Percentiles rank a stretch among this genome's conserved stretches.
phyloP scores from a whole-genome alignment of 2,888 invertebrate species.

The Tridacna gigas region DNA sequence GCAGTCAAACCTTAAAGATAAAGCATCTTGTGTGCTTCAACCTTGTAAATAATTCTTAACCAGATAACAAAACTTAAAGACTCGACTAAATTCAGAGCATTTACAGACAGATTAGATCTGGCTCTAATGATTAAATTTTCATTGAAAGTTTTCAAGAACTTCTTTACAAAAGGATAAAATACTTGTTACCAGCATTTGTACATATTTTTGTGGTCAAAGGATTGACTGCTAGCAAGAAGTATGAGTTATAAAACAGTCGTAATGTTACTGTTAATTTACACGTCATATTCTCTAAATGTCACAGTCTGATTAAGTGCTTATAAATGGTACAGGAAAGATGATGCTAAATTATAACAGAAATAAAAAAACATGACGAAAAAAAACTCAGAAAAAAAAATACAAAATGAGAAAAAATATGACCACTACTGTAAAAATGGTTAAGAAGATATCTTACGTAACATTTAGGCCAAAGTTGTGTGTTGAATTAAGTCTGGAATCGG shows the following conservation, averaged over 20 bases:
- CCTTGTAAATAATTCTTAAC: not conserved
- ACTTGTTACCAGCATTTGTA: too few species aligned
- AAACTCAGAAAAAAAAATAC: not conserved
- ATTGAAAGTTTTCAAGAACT: too few species aligned
- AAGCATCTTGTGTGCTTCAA: not conserved
- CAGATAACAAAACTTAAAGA: too few species aligned
- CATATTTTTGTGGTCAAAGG: too few species aligned
- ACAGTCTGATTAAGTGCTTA: conserved; percentile 1
- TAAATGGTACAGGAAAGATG: not conserved
- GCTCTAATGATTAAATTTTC: too few species aligned
- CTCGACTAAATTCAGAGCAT: too few species aligned
- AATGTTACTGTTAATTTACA: not conserved
- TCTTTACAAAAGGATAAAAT: too few species aligned
- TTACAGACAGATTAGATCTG: too few species aligned
- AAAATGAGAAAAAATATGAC: not conserved
- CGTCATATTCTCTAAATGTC: conserved; percentile 16
- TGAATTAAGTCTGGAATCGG: conserved; percentile 26
- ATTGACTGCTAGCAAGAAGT: not conserved
- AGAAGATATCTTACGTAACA: conserved; percentile 17
- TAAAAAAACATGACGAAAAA: not conserved
- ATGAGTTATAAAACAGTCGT: not conserved
- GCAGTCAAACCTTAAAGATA: not conserved
- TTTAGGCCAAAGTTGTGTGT: conserved; percentile 2
- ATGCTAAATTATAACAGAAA: not conserved
- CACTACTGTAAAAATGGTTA: conserved; percentile 18